Evolutionary conservation across 2,797 vertebrate genomes (phyloP).

Genomic region (Clarias laeviceps): DNA sequence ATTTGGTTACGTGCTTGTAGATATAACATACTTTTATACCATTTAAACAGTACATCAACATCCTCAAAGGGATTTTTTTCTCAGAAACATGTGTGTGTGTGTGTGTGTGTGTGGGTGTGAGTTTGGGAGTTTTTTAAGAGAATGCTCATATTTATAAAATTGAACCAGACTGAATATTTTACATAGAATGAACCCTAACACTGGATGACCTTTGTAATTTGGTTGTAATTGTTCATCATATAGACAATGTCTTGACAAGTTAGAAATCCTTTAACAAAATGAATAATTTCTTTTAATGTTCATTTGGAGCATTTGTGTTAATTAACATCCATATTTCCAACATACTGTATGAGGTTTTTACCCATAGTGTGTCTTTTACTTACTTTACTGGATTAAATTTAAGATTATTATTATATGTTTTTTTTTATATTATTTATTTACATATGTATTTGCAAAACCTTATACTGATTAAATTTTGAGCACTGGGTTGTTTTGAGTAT

Average conservation of each 20-base stretch:
- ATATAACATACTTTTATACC: background rate
- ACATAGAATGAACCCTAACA: background rate
- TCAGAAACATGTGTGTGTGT: background rate
- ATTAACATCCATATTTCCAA: too few species aligned
- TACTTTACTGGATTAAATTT: background rate
- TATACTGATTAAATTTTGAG: background rate
- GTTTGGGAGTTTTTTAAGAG: background rate
- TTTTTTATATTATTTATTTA: background rate
- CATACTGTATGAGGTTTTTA: background rate
- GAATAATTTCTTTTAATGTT: too few species aligned
- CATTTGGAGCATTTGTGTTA: too few species aligned
- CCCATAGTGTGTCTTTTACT: background rate
- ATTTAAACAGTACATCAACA: conserved; percentile 11
- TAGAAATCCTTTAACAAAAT: too few species aligned
- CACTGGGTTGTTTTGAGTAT: background rate
- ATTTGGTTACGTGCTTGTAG: conserved; percentile 6
- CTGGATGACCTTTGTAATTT: too few species aligned
- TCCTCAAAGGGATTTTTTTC: background rate
- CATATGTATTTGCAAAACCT: background rate
- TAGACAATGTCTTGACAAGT: too few species aligned
- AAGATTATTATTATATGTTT: background rate
- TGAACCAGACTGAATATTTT: conserved; percentile 1
- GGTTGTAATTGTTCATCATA: too few species aligned
- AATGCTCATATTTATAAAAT: background rate
- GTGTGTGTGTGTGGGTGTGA: too few species aligned